Base-by-base conservation (phyloP, 1,140 invertebrate species). In the Archegozetes longisetosus region DNA sequence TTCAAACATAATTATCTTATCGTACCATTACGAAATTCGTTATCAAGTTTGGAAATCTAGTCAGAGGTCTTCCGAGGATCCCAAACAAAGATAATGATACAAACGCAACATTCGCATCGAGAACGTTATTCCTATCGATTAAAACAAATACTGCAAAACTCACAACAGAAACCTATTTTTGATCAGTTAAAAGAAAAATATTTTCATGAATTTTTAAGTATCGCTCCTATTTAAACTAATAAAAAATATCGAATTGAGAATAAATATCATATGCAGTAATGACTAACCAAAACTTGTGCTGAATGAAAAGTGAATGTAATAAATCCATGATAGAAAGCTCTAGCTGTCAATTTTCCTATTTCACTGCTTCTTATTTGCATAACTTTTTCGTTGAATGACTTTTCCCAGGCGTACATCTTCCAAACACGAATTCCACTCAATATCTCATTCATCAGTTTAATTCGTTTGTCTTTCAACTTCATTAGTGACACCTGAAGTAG, bases 331-430 rank as follows among this genome's bases (percentile, higher is more conserved):
- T 29, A 55, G 22, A 40, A 63, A 25, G 53, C 22, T 48, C 55
- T 46, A 24, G 13, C 27, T 57, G n/a, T 59, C 3, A 66, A 27
- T n/a, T 23, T 20, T 24, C 14, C 23, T 1, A 66, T 32, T 32
- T 66, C 65, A 20, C 53, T 49, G 47, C 47, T 52, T 14, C 65
- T 26, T 22, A 64, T 48, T 23, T 22, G 25, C n/a, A 32, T 47
- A 12, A 66, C 27, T 17, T 22, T 22, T n/a, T 62, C 26, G 4
- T 23, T 25, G 26, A 66, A 66, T 25, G 65, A 29, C 3, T 58
- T 74, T 72, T 88, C 85, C 85, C 85, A 88, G 14, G 83, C 84
- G 68, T 84, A 81, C 4, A 89, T 72, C 67, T 88, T 89, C 14
- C 88, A 67, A 85, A 69, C 68, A 60, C 71, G 72, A 2, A 76